phyloP scores from a whole-genome alignment of 1,140 invertebrate species.

The Bombus waltoni region DNA sequence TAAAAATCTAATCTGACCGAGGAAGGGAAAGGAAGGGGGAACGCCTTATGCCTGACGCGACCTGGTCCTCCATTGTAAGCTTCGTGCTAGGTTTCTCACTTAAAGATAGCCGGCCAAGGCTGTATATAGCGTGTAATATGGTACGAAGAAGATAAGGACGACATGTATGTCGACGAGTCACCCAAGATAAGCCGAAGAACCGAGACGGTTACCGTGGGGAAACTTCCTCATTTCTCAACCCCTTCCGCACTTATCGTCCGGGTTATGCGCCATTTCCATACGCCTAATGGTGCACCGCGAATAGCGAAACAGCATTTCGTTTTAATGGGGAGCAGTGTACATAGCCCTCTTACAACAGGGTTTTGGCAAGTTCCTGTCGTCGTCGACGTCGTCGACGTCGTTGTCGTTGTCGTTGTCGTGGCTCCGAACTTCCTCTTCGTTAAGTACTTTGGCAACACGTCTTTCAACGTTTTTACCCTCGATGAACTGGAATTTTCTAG shows the following conservation, averaged over 20 bases:
- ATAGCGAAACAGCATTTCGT: constrained; percentile 71
- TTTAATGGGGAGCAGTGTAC: constrained; percentile 67
- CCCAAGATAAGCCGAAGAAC: constrained; percentile 68
- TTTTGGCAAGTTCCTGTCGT: constrained; percentile 64
- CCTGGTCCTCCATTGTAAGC: constrained; percentile 53
- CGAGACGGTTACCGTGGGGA: constrained; percentile 61
- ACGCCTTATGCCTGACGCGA: constrained; percentile 55
- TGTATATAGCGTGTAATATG: constrained; percentile 64
- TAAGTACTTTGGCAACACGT: constrained; percentile 66
- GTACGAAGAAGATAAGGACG: constrained; percentile 68
- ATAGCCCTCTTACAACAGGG: constrained; percentile 48
- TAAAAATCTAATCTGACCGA: constrained; percentile 57
- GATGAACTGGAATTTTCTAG: constrained; percentile 48
- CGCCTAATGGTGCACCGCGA: constrained; percentile 67
- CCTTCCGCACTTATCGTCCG: constrained; percentile 70
- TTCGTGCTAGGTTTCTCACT: constrained; percentile 57
- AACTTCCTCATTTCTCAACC: constrained; percentile 71
- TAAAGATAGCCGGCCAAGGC: constrained; percentile 60
- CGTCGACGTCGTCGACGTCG: constrained; percentile 13
- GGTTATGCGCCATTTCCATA: constrained; percentile 71
- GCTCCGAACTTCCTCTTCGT: constrained; percentile 61
- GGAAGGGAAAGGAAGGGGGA: background rate
- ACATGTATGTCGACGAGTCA: constrained; percentile 71
- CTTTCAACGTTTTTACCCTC: constrained; percentile 60
- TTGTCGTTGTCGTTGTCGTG: constrained; percentile 37